Base-by-base conservation (phyloP, 2,113 vertebrate genomes). In the Sus scrofa region DNA sequence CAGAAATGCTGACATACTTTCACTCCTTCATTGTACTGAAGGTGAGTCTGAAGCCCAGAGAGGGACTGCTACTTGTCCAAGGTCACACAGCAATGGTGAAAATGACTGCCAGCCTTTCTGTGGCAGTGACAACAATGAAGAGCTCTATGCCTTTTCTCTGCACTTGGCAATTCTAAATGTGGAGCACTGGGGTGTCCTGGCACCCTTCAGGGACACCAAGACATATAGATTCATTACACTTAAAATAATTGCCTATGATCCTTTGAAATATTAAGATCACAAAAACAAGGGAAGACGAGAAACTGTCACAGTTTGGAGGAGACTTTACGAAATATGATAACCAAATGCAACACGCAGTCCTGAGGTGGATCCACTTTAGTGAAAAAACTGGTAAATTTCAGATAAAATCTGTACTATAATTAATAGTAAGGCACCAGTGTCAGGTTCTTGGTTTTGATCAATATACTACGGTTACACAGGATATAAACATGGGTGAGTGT, bases 391-490 rank as follows among this genome's bases (percentile, higher is more conserved):
- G 18, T 9, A 1, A 71, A 67, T 18, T 63, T 27, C 4, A 6
- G n/a, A 19, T 39, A 32, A 58, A 83, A 50, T 32, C 58, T 67
- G 27, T 6, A 24, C n/a, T 30, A 1, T 22, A 62, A 9, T 27
- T 56, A 32, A 44, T 44, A 73, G 16, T 7, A 34, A 2, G 67
- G 56, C 16, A 44, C 22, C 74, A 32, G 5, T 0, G 7, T 79
- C 65, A 63, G 30, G 20, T n/a, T 37, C 54, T 16, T n/a, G 24
- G 89, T 58, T 95, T 74, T 67, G 75, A 52, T 3, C 19, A 6
- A 32, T 0, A 7, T 22, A 6, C 18, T 37, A 1, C 7, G 24
- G 18, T 77, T 9, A 1, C 52, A 12, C 16, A 54, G 70, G n/a
- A n/a, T 86, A 8, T 39, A 56, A 58, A 39, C 50, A 19, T n/a